A percentile compares a stretch with the other conserved stretches of the same genome.
phyloP scores from a whole-genome alignment of 2,888 invertebrate species.

The Plebejus argus region DNA sequence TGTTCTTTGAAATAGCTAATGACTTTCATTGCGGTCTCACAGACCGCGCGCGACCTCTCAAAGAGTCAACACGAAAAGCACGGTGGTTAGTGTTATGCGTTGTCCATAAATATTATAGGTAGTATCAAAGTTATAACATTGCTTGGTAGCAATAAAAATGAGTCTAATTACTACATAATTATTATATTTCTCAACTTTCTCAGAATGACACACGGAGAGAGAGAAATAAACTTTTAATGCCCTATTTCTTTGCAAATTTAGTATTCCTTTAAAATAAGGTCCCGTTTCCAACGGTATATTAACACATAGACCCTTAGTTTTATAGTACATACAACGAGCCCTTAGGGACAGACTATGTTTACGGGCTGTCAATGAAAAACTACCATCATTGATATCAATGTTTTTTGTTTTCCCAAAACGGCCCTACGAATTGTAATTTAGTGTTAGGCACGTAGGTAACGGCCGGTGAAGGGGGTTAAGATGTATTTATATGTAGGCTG shows the following conservation, averaged over 20 bases:
- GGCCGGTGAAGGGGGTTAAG: neutral
- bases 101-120: too few species aligned
- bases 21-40: neutral
- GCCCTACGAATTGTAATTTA: constrained; percentile 78
- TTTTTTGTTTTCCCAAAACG: constrained; percentile 80
- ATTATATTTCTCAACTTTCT: too few species aligned
- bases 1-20: too few species aligned
- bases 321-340: constrained; percentile 59
- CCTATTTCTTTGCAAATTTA: neutral
- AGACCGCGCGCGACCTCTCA: neutral
- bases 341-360: constrained; percentile 67
- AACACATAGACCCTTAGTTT: constrained; percentile 31
- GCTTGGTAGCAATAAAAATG: too few species aligned
- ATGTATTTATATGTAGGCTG: neutral
- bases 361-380: constrained; percentile 80
- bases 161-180: too few species aligned
- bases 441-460: constrained; percentile 43
- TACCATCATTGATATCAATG: constrained; percentile 79
- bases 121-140: too few species aligned
- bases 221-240: too few species aligned
- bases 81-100: too few species aligned
- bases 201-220: too few species aligned
- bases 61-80: neutral
- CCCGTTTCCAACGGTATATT: constrained; percentile 4
- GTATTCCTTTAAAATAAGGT: neutral